Conservation (phyloP, 2,797 vertebrate genomes). For the Aldrovandia affinis region DNA sequence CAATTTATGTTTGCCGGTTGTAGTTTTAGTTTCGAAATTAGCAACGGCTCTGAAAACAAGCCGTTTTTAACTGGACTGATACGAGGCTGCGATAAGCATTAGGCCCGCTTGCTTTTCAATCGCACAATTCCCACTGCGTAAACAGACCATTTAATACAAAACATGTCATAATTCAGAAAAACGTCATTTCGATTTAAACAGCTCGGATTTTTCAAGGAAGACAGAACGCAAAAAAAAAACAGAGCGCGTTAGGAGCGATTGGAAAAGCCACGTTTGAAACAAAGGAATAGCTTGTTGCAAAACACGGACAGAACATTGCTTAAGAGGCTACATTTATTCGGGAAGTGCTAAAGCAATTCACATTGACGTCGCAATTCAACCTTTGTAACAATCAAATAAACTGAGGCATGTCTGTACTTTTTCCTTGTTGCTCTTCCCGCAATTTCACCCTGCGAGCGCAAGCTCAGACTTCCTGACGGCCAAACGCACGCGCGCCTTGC, state of each 20-base stretch:
- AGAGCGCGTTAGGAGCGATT: background rate
- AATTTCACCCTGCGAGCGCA: conserved; percentile 24
- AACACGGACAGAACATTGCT: background rate
- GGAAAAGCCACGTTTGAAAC: background rate
- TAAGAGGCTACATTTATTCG: background rate
- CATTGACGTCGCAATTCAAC: background rate
- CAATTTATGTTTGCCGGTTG: background rate
- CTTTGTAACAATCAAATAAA: no score
- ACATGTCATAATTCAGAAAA: background rate
- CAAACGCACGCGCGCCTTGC: background rate
- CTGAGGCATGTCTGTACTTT: no score
- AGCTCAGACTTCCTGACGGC: conserved; percentile 44
- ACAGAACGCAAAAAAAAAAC: background rate
- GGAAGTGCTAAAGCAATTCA: no score
- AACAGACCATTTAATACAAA: background rate
- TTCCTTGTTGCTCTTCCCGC: background rate
- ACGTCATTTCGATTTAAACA: background rate
- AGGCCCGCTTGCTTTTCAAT: background rate
- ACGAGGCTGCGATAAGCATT: background rate
- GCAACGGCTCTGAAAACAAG: background rate
- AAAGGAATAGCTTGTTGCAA: background rate
- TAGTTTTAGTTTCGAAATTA: conserved; percentile 1
- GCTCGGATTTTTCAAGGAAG: background rate
- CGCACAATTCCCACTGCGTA: background rate
- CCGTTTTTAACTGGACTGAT: background rate